Conservation (phyloP, 2,888 invertebrate species). For the Platerodrilus igneus region DNA sequence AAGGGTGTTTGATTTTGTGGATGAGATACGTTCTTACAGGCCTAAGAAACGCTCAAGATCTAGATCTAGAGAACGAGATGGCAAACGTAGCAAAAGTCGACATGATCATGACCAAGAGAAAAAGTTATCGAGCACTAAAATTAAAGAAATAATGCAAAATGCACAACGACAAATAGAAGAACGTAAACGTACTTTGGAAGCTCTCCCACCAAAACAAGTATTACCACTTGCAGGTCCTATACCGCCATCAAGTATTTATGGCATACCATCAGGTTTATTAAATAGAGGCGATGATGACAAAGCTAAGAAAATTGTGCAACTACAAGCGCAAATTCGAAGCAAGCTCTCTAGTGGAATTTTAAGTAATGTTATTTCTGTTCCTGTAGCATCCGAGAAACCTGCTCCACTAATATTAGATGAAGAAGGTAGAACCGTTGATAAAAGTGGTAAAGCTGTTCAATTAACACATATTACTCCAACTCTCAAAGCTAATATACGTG, state of each 20-base stretch:
- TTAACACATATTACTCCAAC: constrained; percentile 89
- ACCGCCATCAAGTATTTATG: constrained; percentile 46
- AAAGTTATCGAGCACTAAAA: constrained; percentile 45
- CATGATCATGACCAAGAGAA: constrained; percentile 31
- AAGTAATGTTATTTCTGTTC: constrained; percentile 43
- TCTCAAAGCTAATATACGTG: constrained; percentile 92
- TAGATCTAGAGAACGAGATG: constrained; percentile 50
- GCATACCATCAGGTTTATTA: constrained; percentile 45
- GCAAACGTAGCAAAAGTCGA: constrained; percentile 44
- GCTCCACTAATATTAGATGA: constrained; percentile 90
- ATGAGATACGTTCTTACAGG: constrained; percentile 60
- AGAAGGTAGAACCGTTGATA: constrained; percentile 90
- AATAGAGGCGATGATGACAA: constrained; percentile 72
- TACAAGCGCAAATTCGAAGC: constrained; percentile 88
- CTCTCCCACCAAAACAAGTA: constrained; percentile 53
- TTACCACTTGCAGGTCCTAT: constrained; percentile 42
- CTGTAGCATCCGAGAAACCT: constrained; percentile 59
- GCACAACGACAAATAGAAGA: constrained; percentile 91
- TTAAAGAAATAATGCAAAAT: constrained; percentile 87
- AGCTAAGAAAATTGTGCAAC: constrained; percentile 82
- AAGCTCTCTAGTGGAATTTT: constrained; percentile 68
- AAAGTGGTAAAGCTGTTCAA: constrained; percentile 78
- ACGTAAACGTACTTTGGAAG: constrained; percentile 70
- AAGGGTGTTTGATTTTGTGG: constrained; percentile 69
- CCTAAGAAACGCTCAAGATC: constrained; percentile 61